Evolutionary conservation across 2,797 vertebrate species (phyloP), one percentile per base, ranked within the genome.

Genomic region (Manis pentadactyla): DNA sequence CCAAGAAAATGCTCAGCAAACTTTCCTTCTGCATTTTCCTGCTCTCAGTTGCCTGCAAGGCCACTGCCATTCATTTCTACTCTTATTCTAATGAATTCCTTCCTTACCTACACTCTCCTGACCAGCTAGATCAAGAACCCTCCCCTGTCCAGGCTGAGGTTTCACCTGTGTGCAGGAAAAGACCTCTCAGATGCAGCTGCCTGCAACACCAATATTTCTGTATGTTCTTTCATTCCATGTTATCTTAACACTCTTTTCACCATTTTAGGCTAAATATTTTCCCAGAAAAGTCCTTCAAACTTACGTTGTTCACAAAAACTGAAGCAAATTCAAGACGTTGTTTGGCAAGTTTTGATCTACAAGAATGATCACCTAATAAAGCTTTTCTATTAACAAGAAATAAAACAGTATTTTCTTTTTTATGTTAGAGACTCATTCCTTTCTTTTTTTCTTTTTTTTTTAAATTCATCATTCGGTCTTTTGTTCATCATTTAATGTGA

Each of bases 401-500:
- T 93, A 64, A 53, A 97, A 91, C 79, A 25, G 71, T 63, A 2
- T 86, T 68, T 93, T 75, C 29, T 7, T 68, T 64, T 84, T 95
- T 92, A 57, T 13, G n/a, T 93, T 88, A 84, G 21, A n/a, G 37
- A 87, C 42, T 8, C 3, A 25, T 46, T 96, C 71, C 78, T 39
- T 64, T 59, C 46, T 46, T 42, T 25, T 6, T 46, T 14, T 42
- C 15, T 8, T 11, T 17, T 15, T 11, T 19, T 51, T 10, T 10
- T 31, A 39, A 39, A 46, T 46, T 46, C 46, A 46, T 46, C 46
- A 12, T 46, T 46, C 11, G 10, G 46, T 49, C 9, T 19, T 19
- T n/a, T 1, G 27, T 25, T 39, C 19, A 21, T 53, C 27, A 90
- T 46, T 92, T 95, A 93, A 61, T 57, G 94, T 89, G 96, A 96